Conservation (phyloP, 2,888 invertebrate genomes). For the Phaedon cochleariae region DNA sequence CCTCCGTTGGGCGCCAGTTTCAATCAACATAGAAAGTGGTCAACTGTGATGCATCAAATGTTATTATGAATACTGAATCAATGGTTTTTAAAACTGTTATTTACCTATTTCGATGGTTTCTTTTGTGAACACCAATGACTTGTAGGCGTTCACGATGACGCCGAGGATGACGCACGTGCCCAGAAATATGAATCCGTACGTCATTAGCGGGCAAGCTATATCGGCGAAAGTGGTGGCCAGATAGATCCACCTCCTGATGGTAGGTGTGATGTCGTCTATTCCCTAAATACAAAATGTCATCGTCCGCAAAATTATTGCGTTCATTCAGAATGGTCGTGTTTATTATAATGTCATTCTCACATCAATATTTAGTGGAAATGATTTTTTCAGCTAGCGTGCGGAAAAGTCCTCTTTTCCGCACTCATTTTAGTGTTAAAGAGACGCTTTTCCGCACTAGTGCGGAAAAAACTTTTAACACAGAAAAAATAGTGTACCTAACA, state of each 20-base stretch:
- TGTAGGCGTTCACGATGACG: slow-evolving; percentile 78
- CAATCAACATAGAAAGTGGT: too few relatives aligned
- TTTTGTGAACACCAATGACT: slow-evolving; percentile 75
- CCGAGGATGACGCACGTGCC: slow-evolving; percentile 73
- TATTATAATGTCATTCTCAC: not conserved
- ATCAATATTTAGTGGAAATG: too few relatives aligned
- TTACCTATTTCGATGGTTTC: slow-evolving; percentile 80
- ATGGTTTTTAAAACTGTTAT: not conserved
- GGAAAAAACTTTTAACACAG: too few relatives aligned
- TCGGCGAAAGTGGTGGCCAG: slow-evolving; percentile 82
- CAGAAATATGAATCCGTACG: slow-evolving; percentile 76
- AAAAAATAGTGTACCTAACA: too few relatives aligned
- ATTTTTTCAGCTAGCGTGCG: too few relatives aligned
- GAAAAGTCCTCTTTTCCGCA: too few relatives aligned
- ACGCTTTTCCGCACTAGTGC: too few relatives aligned
- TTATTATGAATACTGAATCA: too few relatives aligned
- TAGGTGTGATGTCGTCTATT: slow-evolving; percentile 78
- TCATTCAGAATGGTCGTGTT: not conserved
- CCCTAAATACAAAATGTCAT: slow-evolving; percentile 66
- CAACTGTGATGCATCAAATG: too few relatives aligned
- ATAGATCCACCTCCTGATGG: slow-evolving; percentile 84
- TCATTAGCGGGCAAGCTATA: slow-evolving; percentile 72
- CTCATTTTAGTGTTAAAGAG: too few relatives aligned
- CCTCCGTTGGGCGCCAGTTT: too few relatives aligned
- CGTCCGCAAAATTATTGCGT: not conserved